Percentiles rank a stretch among this genome's conserved stretches.
Conservation (phyloP, 2,888 invertebrate species). For the Drosophila peninsularis region DNA sequence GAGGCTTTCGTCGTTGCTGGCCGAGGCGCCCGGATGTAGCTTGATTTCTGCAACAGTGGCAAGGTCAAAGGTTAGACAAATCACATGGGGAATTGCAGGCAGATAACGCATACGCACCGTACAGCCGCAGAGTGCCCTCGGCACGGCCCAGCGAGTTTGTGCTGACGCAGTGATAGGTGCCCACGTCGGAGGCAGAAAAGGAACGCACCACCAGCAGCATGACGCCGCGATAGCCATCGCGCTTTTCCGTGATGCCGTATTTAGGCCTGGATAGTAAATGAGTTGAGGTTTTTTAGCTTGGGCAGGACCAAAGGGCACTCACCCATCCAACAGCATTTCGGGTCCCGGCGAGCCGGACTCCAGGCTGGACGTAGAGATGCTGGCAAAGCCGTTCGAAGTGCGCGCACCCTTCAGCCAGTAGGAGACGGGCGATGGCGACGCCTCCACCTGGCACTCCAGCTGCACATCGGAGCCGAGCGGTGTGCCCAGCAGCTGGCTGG, state of each 20-base stretch:
- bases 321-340: conserved; percentile 94
- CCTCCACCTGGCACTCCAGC: conserved; percentile 94
- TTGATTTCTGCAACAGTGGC: conserved; percentile 82
- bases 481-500: conserved; percentile 94
- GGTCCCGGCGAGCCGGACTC: conserved; percentile 84
- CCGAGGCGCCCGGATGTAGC: conserved; percentile 83
- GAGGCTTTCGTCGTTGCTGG: conserved; percentile 83
- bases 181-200: conserved; percentile 87
- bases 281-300: background rate
- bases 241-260: conserved; percentile 84
- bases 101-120: conserved; percentile 85
- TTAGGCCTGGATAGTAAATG: conserved; percentile 78
- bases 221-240: conserved; percentile 84
- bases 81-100: conserved; percentile 22
- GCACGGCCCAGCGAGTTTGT: conserved; percentile 89
- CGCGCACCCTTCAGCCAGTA: conserved; percentile 85
- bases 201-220: conserved; percentile 84
- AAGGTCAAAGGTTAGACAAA: conserved; percentile 9
- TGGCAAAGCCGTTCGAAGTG: conserved; percentile 82
- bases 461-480: conserved; percentile 94
- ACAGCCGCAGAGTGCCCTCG: conserved; percentile 88
- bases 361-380: conserved; percentile 75
- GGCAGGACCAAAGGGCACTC: conserved; percentile 75
- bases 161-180: conserved; percentile 91
- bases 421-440: conserved; percentile 88